Conservation (phyloP, 2,797 vertebrate genomes). For the Enteromius radiatus region DNA sequence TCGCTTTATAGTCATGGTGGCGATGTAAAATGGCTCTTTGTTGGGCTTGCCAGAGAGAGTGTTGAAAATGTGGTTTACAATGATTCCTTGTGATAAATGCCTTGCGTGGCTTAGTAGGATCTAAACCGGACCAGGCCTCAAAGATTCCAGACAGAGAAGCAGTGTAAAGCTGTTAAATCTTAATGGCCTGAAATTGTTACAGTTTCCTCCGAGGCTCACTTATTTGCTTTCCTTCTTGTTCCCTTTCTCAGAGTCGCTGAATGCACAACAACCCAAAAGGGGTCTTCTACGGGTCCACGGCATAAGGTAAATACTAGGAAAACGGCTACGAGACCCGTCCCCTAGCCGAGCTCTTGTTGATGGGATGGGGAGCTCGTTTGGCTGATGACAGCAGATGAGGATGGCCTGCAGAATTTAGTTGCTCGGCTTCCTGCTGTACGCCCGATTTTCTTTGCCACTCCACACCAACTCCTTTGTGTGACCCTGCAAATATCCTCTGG, state of each 20-base stretch:
- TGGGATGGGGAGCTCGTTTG: slow-evolving; percentile 61
- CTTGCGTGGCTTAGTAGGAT: slow-evolving; percentile 69
- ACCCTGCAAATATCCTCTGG: slow-evolving; percentile 85
- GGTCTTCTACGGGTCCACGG: slow-evolving; percentile 22
- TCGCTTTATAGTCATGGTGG: slow-evolving; percentile 65
- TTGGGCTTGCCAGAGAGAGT: slow-evolving; percentile 57
- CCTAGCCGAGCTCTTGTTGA: slow-evolving; percentile 52
- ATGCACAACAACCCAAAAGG: slow-evolving; percentile 18
- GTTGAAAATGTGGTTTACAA: slow-evolving; percentile 68
- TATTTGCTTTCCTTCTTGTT: slow-evolving; percentile 55
- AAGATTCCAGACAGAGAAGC: slow-evolving; percentile 64
- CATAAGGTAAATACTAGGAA: slow-evolving; percentile 52
- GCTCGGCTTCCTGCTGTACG: slow-evolving; percentile 75
- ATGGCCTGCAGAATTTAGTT: slow-evolving; percentile 73
- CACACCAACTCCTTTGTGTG: slow-evolving; percentile 77
- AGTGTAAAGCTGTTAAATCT: slow-evolving; percentile 67
- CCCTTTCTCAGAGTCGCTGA: slow-evolving; percentile 10
- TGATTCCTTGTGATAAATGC: slow-evolving; percentile 75
- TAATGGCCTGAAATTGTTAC: slow-evolving; percentile 74
- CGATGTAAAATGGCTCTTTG: slow-evolving; percentile 70
- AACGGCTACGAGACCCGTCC: slow-evolving; percentile 16
- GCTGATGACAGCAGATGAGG: slow-evolving; percentile 70
- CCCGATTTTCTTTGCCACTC: slow-evolving; percentile 74
- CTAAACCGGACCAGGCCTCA: slow-evolving; percentile 73
- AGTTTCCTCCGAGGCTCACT: slow-evolving; percentile 70